Conservation (phyloP, 2,888 invertebrate species). For the Coremacera marginata region DNA sequence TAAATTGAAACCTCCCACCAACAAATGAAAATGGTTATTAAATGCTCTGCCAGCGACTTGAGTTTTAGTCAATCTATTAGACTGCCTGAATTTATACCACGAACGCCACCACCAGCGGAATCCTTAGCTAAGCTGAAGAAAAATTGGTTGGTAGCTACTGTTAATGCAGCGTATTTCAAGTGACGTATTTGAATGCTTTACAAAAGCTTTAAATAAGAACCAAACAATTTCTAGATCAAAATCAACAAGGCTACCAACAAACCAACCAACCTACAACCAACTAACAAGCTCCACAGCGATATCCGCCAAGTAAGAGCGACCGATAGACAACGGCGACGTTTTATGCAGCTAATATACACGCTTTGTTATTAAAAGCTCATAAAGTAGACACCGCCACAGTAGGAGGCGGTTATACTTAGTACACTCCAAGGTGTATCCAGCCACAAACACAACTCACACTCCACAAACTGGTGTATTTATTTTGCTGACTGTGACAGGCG, state of each 20-base stretch:
- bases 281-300: neutral
- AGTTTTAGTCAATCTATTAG: neutral
- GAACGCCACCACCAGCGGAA: too few species aligned
- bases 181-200: neutral
- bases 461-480: too few species aligned
- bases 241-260: neutral
- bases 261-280: neutral
- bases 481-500: too few species aligned
- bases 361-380: neutral
- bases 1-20: neutral
- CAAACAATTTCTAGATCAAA: conserved; percentile 8
- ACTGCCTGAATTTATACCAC: too few species aligned
- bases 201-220: neutral
- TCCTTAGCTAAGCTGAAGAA: too few species aligned
- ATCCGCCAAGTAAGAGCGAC: neutral
- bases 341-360: neutral
- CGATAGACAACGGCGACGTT: neutral
- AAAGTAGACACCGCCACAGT: neutral
- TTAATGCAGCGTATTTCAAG: neutral
- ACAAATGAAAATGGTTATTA: neutral
- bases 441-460: too few species aligned
- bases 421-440: too few species aligned
- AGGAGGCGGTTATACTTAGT: too few species aligned
- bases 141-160: too few species aligned
- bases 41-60: neutral